These are phyloP conservation scores for Flabesymbios commensalis DNA, from an alignment of 2,888 invertebrate genomes.

Conservation along the genomic window DNA sequence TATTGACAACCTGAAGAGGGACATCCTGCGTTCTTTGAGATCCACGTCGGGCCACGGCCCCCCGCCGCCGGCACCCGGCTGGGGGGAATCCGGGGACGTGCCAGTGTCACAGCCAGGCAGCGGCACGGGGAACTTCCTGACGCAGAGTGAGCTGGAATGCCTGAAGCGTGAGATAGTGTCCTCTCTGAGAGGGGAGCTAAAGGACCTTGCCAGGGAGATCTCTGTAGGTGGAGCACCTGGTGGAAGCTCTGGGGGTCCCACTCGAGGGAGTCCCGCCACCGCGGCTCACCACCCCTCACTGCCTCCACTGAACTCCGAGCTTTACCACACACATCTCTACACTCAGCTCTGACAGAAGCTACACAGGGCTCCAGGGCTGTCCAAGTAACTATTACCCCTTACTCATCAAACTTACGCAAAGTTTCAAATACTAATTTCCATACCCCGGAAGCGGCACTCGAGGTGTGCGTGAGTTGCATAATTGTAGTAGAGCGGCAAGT, in stretches of 20 bases:
- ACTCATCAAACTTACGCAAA: too few species aligned
- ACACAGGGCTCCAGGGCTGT: too few species aligned
- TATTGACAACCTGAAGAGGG: constrained; percentile 63
- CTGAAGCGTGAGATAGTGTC: constrained; percentile 53
- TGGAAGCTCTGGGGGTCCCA: background rate
- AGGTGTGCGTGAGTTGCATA: too few species aligned
- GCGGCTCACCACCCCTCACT: constrained; percentile 37
- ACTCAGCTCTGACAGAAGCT: constrained; percentile 52
- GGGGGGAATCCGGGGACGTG: background rate
- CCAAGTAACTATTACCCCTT: too few species aligned
- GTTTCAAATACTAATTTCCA: too few species aligned
- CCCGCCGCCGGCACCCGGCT: background rate
- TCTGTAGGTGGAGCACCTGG: background rate
- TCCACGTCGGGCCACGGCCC: background rate
- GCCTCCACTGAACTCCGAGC: constrained; percentile 47
- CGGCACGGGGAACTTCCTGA: constrained; percentile 34
- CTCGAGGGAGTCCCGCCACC: constrained; percentile 25
- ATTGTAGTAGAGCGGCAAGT: too few species aligned
- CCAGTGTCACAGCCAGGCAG: constrained; percentile 10
- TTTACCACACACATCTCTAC: constrained; percentile 60
- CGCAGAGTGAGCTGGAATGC: constrained; percentile 49
- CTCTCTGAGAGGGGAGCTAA: constrained; percentile 47
- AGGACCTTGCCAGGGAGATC: constrained; percentile 22
- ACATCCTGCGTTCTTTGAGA: constrained; percentile 60
- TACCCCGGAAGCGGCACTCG: too few species aligned